Percentiles rank a stretch among this genome's conserved stretches.
Evolutionary conservation across 1,140 invertebrate genomes (phyloP).

Genomic region (Scylla paramamosain): DNA sequence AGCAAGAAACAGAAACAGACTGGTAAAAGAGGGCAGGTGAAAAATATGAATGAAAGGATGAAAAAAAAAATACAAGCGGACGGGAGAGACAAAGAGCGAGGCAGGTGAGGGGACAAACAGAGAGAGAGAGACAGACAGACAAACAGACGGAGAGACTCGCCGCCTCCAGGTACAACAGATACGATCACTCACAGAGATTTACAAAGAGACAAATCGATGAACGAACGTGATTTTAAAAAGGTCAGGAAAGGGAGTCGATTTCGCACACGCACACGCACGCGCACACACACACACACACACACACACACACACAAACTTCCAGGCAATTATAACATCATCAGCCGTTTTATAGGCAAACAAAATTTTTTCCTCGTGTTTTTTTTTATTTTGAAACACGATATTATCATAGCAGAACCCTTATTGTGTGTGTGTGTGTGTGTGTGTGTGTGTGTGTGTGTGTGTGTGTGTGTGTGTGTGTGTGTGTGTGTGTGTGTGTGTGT

Average conservation of each 20-base stretch:
- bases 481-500: neutral
- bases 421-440: neutral
- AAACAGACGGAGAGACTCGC: neutral
- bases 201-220: neutral
- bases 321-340: neutral
- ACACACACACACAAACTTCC: neutral
- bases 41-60: too few species aligned
- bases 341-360: neutral
- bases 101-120: neutral
- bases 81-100: too few species aligned
- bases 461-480: neutral
- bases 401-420: neutral
- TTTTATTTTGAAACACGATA: neutral
- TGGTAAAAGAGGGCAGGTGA: too few species aligned
- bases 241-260: neutral
- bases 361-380: too few species aligned
- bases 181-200: neutral
- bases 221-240: neutral
- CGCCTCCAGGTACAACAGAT: neutral
- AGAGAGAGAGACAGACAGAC: neutral
- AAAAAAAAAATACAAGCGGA: too few species aligned
- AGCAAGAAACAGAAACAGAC: neutral
- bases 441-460: conserved; percentile 43
- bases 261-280: neutral
- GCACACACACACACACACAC: neutral